Evolutionary conservation across 2,113 vertebrate genomes (phyloP).

Genomic region (Neodon shergylaensis): DNA sequence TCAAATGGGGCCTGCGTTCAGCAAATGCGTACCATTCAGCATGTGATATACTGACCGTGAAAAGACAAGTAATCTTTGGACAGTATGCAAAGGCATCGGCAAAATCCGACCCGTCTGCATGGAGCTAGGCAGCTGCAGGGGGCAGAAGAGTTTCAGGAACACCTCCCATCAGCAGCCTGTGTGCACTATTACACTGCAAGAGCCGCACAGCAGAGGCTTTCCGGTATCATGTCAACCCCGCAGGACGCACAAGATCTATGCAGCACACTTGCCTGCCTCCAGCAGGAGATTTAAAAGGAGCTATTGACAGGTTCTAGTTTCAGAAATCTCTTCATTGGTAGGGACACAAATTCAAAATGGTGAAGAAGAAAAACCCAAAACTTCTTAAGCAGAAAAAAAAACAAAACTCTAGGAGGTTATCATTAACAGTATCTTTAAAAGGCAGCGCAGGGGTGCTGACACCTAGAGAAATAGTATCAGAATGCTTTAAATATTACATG

Average conservation of each 20-base stretch:
- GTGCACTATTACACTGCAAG: too few species aligned
- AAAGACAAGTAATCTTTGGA: not conserved
- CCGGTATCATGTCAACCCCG: not conserved
- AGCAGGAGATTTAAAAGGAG: not conserved
- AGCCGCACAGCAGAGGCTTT: not conserved
- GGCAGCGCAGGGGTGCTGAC: not conserved
- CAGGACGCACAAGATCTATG: not conserved
- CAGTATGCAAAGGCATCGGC: not conserved
- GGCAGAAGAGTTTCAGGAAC: not conserved
- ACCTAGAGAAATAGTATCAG: slow-evolving; percentile 33
- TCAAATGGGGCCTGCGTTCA: not conserved
- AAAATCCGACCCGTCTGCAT: not conserved
- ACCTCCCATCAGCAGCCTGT: not conserved
- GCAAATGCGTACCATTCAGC: not conserved
- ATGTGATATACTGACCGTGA: slow-evolving; percentile 10
- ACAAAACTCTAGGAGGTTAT: slow-evolving; percentile 24
- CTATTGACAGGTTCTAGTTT: slow-evolving; percentile 10
- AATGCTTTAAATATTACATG: not conserved
- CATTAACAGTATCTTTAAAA: slow-evolving; percentile 3
- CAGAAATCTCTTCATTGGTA: slow-evolving; percentile 34
- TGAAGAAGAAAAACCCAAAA: not conserved
- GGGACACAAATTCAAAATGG: slow-evolving; percentile 42
- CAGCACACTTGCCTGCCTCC: not conserved
- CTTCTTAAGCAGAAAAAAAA: slow-evolving; percentile 20
- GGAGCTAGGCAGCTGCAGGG: not conserved